These are phyloP conservation scores for Orchesellides sinensis DNA, from an alignment of 2,888 invertebrate species.

Conservation along the genomic window DNA sequence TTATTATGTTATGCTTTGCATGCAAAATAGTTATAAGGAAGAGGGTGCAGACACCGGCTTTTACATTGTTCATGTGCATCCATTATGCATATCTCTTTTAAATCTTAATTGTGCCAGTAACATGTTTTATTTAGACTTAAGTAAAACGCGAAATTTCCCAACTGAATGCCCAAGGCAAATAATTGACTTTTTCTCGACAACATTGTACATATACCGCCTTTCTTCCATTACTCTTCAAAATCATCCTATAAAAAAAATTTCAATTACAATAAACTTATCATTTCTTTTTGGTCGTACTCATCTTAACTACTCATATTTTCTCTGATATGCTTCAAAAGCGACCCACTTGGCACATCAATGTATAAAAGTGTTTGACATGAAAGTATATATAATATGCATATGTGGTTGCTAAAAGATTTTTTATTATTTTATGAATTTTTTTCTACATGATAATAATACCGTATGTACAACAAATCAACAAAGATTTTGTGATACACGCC, in stretches of 20 bases:
- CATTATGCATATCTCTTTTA: too few relatives aligned
- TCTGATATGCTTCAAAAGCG: constrained; percentile 21
- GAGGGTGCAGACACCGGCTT: not conserved
- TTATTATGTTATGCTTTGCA: too few relatives aligned
- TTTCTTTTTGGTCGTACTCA: not conserved
- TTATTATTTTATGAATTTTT: not conserved
- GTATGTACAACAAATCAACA: constrained; percentile 9
- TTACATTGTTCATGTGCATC: not conserved
- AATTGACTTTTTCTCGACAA: too few relatives aligned
- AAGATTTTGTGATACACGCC: constrained; percentile 13
- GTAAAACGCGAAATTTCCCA: not conserved
- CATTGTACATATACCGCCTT: not conserved
- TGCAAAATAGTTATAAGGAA: not conserved
- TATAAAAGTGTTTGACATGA: constrained; percentile 20
- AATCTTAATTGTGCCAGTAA: not conserved
- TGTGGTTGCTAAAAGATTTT: not conserved
- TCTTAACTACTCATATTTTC: not conserved
- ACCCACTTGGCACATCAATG: constrained; percentile 58
- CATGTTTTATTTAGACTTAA: not conserved
- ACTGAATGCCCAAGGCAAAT: not conserved
- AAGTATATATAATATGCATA: constrained; percentile 3
- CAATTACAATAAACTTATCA: not conserved
- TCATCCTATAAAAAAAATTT: not conserved
- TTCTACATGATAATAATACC: constrained; percentile 15
- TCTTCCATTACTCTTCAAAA: not conserved